Conservation (phyloP, 1,140 invertebrate species). For the Drosophila oshimai region DNA sequence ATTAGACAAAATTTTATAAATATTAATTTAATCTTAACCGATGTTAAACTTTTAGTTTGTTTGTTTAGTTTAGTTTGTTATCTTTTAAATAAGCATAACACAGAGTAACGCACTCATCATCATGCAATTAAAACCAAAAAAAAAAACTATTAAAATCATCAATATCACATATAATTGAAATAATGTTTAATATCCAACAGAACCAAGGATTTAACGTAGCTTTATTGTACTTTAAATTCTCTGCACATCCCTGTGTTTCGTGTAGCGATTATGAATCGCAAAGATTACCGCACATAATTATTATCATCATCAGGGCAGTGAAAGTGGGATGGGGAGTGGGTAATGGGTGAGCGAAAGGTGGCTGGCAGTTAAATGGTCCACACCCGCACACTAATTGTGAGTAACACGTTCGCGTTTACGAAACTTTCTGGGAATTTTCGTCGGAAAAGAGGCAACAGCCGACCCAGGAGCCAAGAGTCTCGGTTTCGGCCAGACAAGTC, state of each 20-base stretch:
- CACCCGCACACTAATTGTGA: conserved; percentile 65
- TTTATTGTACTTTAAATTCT: conserved; percentile 8
- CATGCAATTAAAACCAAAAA: too few species aligned
- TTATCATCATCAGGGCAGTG: conserved; percentile 44
- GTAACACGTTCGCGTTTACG: conserved; percentile 76
- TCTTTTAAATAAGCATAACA: too few species aligned
- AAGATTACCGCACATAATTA: conserved; percentile 71
- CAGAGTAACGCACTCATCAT: too few species aligned
- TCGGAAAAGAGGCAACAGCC: conserved; percentile 21
- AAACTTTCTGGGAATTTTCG: conserved; percentile 68
- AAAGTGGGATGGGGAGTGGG: not conserved
- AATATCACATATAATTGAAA: too few species aligned
- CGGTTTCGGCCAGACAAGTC: conserved; percentile 45
- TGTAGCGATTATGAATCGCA: conserved; percentile 54
- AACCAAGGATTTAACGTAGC: conserved; percentile 3
- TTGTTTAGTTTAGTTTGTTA: too few species aligned
- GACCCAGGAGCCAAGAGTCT: conserved; percentile 10
- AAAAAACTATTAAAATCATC: too few species aligned
- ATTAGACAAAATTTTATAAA: too few species aligned
- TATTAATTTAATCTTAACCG: too few species aligned
- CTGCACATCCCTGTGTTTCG: not conserved
- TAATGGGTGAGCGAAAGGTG: conserved; percentile 11
- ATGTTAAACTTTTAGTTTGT: too few species aligned
- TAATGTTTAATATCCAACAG: not conserved
- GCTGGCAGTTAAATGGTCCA: conserved; percentile 59